Evolutionary conservation across 2,797 vertebrate genomes (phyloP).

Genomic region (Helostoma temminkii): DNA sequence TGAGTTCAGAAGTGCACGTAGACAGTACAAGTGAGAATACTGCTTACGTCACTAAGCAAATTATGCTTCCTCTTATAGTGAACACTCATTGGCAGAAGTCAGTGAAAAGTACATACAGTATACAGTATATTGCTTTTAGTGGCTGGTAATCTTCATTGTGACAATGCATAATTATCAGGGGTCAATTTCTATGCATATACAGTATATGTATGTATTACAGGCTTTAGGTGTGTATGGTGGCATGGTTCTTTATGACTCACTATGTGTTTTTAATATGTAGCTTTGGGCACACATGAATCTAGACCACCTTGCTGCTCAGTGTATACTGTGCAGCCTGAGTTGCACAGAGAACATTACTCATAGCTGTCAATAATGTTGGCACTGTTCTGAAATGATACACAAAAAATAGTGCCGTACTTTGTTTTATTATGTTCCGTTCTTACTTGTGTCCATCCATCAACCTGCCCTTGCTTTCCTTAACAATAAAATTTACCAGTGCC

Average conservation of each 20-base stretch:
- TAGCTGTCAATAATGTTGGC: slow-evolving; percentile 49
- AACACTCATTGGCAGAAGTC: slow-evolving; percentile 24
- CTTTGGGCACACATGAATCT: slow-evolving; percentile 47
- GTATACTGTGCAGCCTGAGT: slow-evolving; percentile 23
- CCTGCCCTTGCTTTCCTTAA: neutral
- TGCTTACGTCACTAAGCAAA: neutral
- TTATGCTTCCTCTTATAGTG: slow-evolving; percentile 15
- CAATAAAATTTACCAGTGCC: slow-evolving; percentile 41
- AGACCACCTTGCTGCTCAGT: slow-evolving; percentile 55
- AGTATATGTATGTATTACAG: slow-evolving; percentile 4
- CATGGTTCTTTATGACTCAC: slow-evolving; percentile 51
- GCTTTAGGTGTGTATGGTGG: slow-evolving; percentile 10
- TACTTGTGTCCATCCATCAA: slow-evolving; percentile 10
- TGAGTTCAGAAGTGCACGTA: too few relatives aligned
- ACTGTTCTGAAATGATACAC: slow-evolving; percentile 36
- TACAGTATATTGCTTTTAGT: slow-evolving; percentile 13
- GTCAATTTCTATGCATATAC: neutral
- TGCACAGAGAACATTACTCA: slow-evolving; percentile 61
- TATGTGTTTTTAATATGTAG: slow-evolving; percentile 33
- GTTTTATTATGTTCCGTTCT: slow-evolving; percentile 33
- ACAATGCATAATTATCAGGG: slow-evolving; percentile 13
- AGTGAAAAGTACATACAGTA: too few relatives aligned
- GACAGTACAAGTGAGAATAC: neutral
- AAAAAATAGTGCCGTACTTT: slow-evolving; percentile 43
- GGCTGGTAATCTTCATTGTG: slow-evolving; percentile 31